A percentile compares a stretch with the other conserved stretches of the same genome.
Conservation (phyloP, 1,140 invertebrate species). For the Leguminivora glycinivorella region DNA sequence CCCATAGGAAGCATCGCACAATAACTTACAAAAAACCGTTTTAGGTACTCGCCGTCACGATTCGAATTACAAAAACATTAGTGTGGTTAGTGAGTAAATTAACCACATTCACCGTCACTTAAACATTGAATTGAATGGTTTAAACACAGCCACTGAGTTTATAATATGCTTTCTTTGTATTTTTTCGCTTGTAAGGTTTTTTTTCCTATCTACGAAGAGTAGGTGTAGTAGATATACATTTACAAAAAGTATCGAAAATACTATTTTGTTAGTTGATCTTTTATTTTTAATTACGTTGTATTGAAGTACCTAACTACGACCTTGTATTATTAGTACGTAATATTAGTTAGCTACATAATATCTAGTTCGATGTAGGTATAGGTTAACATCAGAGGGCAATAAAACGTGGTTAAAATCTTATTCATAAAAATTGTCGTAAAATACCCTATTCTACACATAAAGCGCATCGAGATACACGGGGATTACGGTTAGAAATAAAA, state of each 20-base stretch:
- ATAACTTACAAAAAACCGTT: slow-evolving; percentile 35
- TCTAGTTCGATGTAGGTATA: too few species aligned
- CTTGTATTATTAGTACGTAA: too few species aligned
- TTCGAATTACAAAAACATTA: slow-evolving; percentile 30
- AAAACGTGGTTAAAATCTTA: neutral
- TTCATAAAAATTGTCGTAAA: neutral
- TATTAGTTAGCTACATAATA: too few species aligned
- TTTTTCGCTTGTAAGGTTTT: neutral
- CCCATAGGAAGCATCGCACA: slow-evolving; percentile 48
- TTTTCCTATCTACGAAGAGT: too few species aligned
- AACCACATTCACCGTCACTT: slow-evolving; percentile 31
- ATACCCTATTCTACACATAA: neutral
- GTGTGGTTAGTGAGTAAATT: slow-evolving; percentile 44
- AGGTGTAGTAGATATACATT: too few species aligned
- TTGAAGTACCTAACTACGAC: too few species aligned
- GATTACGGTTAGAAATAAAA: neutral
- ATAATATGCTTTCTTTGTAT: neutral
- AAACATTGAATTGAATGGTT: neutral
- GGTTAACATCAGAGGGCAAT: neutral
- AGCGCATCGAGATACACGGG: neutral
- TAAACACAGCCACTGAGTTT: neutral
- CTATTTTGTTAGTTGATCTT: too few species aligned
- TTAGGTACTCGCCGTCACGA: slow-evolving; percentile 29
- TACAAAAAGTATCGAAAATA: too few species aligned
- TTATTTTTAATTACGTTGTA: too few species aligned